Conservation (phyloP, 2,113 vertebrate species). For the Nerophis lumbriciformis region DNA sequence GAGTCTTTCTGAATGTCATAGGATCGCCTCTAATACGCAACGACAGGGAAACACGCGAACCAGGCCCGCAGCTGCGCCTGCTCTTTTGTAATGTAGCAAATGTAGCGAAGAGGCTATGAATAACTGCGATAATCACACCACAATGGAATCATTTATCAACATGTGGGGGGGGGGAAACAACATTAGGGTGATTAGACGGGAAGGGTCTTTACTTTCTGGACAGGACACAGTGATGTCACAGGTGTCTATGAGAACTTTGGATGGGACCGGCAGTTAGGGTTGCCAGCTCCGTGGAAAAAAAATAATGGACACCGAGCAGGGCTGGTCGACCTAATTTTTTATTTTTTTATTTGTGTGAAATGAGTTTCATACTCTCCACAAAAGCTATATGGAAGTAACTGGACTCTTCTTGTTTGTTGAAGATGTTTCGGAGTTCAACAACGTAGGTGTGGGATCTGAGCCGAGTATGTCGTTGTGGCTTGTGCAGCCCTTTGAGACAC, state of each 20-base stretch:
- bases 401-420: no score
- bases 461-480: no score
- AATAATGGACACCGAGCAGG: neutral
- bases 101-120: constrained; percentile 67
- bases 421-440: no score
- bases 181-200: constrained; percentile 44
- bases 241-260: constrained; percentile 19
- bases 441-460: no score
- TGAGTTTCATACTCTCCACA: no score
- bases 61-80: constrained; percentile 54
- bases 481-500: no score
- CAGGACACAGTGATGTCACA: constrained; percentile 36
- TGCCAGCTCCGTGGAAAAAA: neutral
- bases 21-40: constrained; percentile 57
- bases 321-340: no score
- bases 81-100: constrained; percentile 69
- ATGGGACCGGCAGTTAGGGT: neutral
- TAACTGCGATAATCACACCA: constrained; percentile 71
- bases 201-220: constrained; percentile 36
- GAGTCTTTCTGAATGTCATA: constrained; percentile 70
- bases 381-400: no score
- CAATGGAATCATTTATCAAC: constrained; percentile 74
- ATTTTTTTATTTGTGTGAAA: no score
- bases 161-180: constrained; percentile 36
- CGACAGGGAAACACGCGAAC: constrained; percentile 59